phyloP scores from a whole-genome alignment of 2,888 invertebrate genomes.

The Keiferia lycopersicella region DNA sequence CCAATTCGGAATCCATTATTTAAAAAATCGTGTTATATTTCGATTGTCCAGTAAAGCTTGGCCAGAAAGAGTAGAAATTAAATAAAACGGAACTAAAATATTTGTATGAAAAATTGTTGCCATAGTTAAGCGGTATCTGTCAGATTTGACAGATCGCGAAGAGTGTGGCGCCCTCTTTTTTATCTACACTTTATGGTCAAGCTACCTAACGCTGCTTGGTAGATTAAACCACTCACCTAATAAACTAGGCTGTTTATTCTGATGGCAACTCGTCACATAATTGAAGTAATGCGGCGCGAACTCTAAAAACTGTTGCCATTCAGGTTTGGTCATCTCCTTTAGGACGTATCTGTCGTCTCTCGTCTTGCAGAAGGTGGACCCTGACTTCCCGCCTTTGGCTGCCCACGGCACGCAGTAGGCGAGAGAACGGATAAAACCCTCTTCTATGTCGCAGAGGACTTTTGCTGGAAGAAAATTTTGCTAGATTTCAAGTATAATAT shows the following conservation, averaged over 20 bases:
- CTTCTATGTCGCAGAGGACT: constrained; percentile 67
- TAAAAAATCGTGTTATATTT: too few species aligned
- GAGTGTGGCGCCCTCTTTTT: too few species aligned
- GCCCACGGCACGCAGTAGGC: constrained; percentile 94
- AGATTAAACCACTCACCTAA: constrained; percentile 87
- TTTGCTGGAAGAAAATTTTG: constrained; percentile 43
- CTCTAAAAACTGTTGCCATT: constrained; percentile 94
- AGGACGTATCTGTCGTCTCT: constrained; percentile 96
- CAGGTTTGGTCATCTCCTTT: constrained; percentile 96
- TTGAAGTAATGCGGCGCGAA: constrained; percentile 97
- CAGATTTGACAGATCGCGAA: too few species aligned
- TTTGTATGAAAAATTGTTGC: too few species aligned
- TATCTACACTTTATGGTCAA: too few species aligned
- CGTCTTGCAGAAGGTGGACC: constrained; percentile 97
- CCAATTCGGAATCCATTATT: too few species aligned
- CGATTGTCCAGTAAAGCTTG: too few species aligned
- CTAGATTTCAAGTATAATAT: too few species aligned
- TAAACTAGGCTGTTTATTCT: constrained; percentile 88
- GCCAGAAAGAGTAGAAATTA: too few species aligned
- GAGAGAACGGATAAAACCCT: constrained; percentile 91
- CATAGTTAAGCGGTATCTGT: too few species aligned
- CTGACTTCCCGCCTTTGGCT: constrained; percentile 98
- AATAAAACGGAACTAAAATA: too few species aligned
- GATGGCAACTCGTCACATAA: constrained; percentile 90
- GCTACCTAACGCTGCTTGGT: too few species aligned